Conservation (phyloP, 2,797 vertebrate species). For the Falco novaeseelandiae region DNA sequence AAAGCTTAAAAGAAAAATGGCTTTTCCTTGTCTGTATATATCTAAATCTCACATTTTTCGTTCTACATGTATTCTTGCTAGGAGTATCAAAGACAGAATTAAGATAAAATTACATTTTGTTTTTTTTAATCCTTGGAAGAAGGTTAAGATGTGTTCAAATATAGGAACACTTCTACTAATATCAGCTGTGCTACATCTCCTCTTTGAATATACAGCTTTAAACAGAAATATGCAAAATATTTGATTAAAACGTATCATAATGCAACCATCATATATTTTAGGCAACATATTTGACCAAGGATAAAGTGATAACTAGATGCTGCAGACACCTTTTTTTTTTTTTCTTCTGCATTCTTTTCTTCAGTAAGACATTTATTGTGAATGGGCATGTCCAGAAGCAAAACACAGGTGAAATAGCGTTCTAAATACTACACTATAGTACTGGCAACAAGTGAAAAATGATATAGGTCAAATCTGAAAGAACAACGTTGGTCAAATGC, state of each 20-base stretch:
- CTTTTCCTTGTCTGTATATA: not conserved
- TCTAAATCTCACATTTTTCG: not conserved
- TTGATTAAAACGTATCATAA: not conserved
- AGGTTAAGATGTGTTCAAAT: not conserved
- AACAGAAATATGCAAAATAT: not conserved
- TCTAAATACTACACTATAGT: not conserved
- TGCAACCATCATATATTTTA: not conserved
- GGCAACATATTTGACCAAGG: not conserved
- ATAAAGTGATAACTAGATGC: not conserved
- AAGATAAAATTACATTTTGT: not conserved
- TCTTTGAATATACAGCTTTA: not conserved
- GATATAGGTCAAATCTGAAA: not conserved
- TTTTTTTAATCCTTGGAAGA: not conserved
- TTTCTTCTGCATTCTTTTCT: too few species aligned
- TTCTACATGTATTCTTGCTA: not conserved
- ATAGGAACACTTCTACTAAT: not conserved
- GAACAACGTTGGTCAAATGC: not conserved
- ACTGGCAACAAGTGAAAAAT: not conserved
- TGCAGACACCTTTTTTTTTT: not conserved
- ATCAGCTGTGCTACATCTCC: not conserved
- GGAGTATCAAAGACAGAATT: not conserved
- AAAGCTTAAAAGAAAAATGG: not conserved
- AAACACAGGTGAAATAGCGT: not conserved
- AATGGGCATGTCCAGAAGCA: not conserved
- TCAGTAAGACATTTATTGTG: not conserved